phyloP scores from a whole-genome alignment of 2,888 invertebrate genomes.

The Dexiosoma caninum region DNA sequence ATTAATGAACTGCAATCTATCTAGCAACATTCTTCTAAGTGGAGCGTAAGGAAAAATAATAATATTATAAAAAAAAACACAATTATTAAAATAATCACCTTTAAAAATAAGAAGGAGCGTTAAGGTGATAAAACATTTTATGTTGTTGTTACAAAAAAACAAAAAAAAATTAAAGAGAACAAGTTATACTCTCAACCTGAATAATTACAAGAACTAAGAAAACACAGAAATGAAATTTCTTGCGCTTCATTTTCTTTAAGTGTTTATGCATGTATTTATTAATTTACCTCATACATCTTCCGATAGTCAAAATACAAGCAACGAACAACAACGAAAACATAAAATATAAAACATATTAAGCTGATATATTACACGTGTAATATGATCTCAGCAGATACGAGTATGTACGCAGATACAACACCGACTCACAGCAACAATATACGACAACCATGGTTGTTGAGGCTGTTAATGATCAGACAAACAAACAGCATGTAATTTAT shows the following conservation, averaged over 20 bases:
- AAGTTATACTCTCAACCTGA: neutral
- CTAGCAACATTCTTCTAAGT: neutral
- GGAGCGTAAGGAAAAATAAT: neutral
- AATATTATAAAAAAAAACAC: neutral
- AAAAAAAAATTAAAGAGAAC: too few species aligned
- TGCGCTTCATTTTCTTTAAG: conserved; percentile 64
- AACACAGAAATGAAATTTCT: neutral
- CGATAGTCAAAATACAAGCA: conserved; percentile 22
- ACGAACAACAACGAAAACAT: neutral
- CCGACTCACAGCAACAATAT: neutral
- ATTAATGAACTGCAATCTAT: neutral
- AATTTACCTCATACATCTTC: conserved; percentile 73
- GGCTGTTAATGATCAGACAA: conserved; percentile 28
- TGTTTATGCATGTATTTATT: conserved; percentile 74
- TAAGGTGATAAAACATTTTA: conserved; percentile 60
- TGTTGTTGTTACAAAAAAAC: conserved; percentile 24
- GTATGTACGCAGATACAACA: too few species aligned
- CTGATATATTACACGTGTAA: conserved; percentile 60
- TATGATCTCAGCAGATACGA: conserved; percentile 44
- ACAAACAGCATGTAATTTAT: conserved; percentile 62
- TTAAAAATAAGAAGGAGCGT: conserved; percentile 54
- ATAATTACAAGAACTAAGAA: conserved; percentile 15
- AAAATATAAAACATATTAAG: conserved; percentile 42
- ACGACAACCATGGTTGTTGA: neutral
- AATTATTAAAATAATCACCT: neutral